These are phyloP conservation scores for Lithobius niger DNA, from an alignment of 1,140 invertebrate genomes.

Conservation along the genomic window DNA sequence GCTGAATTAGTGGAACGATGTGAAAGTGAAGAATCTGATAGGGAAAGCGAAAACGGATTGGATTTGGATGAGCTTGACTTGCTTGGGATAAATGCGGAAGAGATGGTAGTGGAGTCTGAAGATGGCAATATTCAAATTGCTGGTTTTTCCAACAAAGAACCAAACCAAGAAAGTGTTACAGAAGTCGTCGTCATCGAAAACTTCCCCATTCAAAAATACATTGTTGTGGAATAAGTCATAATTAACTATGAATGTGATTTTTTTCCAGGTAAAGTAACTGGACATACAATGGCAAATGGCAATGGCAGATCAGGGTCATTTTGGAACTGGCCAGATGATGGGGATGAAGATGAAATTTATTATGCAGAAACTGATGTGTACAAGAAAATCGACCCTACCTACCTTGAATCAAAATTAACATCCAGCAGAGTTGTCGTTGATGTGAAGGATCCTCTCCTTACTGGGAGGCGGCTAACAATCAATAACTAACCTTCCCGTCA, in stretches of 20 bases:
- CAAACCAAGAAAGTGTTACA: not conserved
- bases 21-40: not conserved
- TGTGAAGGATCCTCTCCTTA: not conserved
- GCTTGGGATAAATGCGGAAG: not conserved
- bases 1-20: not conserved
- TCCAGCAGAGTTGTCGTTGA: not conserved
- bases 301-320: not conserved
- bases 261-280: not conserved
- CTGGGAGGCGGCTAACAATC: not conserved
- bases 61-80: not conserved
- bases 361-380: not conserved
- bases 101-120: not conserved
- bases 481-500: not conserved
- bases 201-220: not conserved
- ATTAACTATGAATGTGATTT: not conserved
- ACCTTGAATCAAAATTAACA: not conserved
- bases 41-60: constrained; percentile 1
- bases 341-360: not conserved
- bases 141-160: not conserved
- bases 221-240: not conserved
- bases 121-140: not conserved
- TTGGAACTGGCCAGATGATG: not conserved
- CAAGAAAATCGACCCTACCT: not conserved
- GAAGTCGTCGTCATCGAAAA: not conserved
- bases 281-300: not conserved